Base-by-base conservation (phyloP, 2,888 invertebrate genomes). In the Lepeophtheirus nordmannii region DNA sequence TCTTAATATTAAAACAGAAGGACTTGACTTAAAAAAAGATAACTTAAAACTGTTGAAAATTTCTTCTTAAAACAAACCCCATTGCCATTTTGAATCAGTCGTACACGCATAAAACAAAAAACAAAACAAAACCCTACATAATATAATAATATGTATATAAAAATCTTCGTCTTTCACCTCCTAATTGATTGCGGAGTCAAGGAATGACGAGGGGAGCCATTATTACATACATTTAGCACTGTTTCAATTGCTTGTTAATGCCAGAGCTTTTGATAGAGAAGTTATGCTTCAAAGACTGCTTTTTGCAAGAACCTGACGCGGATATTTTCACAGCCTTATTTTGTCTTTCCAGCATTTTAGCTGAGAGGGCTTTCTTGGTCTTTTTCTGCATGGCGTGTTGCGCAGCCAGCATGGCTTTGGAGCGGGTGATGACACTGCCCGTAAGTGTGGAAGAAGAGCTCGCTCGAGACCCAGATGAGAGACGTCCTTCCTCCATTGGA, bases 211-310 rank as follows among this genome's bases (percentile, higher is more conserved):
- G 30, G 30, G 30, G n/a, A n/a, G 30, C 30, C 30, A 30, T 30
- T 5, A 30, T 30, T 30, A 30, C 30, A 30, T 30, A 30, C 30
- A 7, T 46, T 17, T 8, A 46, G 53, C 53, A 46, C 17, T 46
- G 53, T 17, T 46, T 46, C 8, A 46, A 17, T 17, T 46, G 53
- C 53, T 46, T 46, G 53, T 46, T 46, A 17, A 46, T n/a, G 14
- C 53, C 53, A 46, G 53, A 46, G 53, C 53, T 46, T 17, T 46
- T 46, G 53, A 46, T 46, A 17, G 53, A 14, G 53, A 46, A 46
- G 53, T 17, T 46, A 46, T 46, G 53, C 53, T 46, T 46, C n/a
- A 17, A 5, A 46, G 53, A 46, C n/a, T 14, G n/a, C 53, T 46
- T 46, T 17, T 46, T 46, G 53, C 53, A 46, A 17, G 53, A 46